Evolutionary conservation across 2,888 invertebrate species (phyloP).

Genomic region (Arge pagana): DNA sequence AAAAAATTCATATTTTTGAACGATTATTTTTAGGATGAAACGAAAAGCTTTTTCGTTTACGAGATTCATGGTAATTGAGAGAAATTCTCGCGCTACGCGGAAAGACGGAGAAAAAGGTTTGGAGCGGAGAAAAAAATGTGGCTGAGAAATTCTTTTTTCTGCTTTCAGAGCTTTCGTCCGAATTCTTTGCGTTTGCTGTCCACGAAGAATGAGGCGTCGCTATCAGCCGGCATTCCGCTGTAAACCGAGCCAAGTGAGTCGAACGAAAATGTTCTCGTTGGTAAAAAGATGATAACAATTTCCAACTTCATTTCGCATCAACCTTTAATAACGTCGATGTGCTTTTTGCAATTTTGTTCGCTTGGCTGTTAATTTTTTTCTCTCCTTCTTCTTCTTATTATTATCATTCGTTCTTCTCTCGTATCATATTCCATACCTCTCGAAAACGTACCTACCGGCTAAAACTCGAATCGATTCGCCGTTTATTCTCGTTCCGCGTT

Average conservation of each 20-base stretch:
- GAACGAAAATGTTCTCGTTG: no score
- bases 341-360: not conserved
- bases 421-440: not conserved
- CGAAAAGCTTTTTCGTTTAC: no score
- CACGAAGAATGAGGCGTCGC: conserved; percentile 76
- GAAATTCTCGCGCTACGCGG: no score
- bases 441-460: not conserved
- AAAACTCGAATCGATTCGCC: not conserved
- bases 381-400: no score
- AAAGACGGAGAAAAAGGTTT: no score
- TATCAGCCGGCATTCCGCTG: conserved; percentile 85
- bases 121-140: no score
- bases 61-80: no score
- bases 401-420: not conserved
- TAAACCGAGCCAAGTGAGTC: conserved; percentile 81
- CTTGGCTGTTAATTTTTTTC: no score
- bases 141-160: conserved; percentile 49
- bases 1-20: no score
- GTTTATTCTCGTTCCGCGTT: not conserved
- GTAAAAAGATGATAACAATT: not conserved
- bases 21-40: no score
- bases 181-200: conserved; percentile 89
- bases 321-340: not conserved
- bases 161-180: conserved; percentile 87
- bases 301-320: not conserved